Percentiles rank a stretch among this genome's conserved stretches.
These are phyloP conservation scores for Apomyelois bistriatella DNA, from an alignment of 2,888 invertebrate genomes.

Conservation along the genomic window DNA sequence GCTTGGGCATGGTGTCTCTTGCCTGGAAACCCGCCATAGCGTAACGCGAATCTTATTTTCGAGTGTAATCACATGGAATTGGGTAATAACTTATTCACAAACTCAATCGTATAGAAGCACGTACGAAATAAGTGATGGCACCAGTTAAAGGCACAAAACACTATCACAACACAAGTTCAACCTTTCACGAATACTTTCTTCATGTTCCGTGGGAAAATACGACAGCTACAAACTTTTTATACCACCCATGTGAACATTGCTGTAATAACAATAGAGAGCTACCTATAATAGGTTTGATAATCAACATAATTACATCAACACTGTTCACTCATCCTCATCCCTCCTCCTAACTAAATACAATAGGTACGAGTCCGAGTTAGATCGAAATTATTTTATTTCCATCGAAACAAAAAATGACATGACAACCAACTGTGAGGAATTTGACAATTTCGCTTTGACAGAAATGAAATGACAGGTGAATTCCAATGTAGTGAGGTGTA, in stretches of 20 bases:
- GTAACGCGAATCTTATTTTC: conserved; percentile 36
- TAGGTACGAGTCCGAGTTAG: conserved; percentile 19
- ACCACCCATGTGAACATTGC: conserved; percentile 54
- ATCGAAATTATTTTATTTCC: neutral
- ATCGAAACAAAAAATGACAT: conserved; percentile 14
- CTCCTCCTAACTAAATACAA: conserved; percentile 44
- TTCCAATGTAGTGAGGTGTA: conserved; percentile 24
- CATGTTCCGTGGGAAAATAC: conserved; percentile 58
- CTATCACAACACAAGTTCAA: conserved; percentile 36
- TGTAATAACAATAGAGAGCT: conserved; percentile 61
- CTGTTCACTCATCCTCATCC: conserved; percentile 43
- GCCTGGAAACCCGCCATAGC: conserved; percentile 64
- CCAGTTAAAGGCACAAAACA: conserved; percentile 24
- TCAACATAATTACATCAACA: conserved; percentile 49
- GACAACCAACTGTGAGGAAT: neutral
- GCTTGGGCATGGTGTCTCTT: conserved; percentile 71
- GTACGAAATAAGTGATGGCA: conserved; percentile 32
- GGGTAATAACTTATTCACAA: conserved; percentile 31
- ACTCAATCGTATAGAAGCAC: conserved; percentile 35
- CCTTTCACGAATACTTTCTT: conserved; percentile 61
- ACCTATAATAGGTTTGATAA: conserved; percentile 50
- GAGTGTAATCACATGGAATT: conserved; percentile 26
- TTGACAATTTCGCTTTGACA: conserved; percentile 2
- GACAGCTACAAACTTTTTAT: conserved; percentile 48
- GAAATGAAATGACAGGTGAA: conserved; percentile 29